These are phyloP conservation scores for Amphiprion percula DNA, from an alignment of 2,113 vertebrate species.

Conservation along the genomic window DNA sequence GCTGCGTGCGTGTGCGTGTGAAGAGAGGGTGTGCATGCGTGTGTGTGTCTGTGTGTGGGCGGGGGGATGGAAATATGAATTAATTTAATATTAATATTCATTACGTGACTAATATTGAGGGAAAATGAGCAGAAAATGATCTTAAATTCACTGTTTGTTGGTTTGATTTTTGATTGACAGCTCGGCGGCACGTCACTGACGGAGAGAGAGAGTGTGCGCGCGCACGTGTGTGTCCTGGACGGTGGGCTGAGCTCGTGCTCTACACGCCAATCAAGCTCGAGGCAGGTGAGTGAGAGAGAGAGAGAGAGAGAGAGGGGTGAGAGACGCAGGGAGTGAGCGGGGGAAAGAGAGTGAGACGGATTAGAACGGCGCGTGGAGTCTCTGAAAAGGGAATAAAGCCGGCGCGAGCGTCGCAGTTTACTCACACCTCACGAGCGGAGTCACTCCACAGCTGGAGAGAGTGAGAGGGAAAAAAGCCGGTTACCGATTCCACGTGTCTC, in stretches of 20 bases:
- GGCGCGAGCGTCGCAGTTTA: conserved; percentile 75
- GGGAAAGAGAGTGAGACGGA: conserved; percentile 47
- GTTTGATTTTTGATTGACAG: conserved; percentile 54
- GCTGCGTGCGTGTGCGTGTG: not conserved
- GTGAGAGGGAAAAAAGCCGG: not conserved
- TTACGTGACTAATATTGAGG: conserved; percentile 3
- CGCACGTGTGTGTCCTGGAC: conserved; percentile 16
- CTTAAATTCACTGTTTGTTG: not conserved
- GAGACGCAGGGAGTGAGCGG: conserved; percentile 18
- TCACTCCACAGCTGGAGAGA: conserved; percentile 34
- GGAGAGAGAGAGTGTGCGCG: conserved; percentile 15
- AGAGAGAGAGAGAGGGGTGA: conserved; percentile 8
- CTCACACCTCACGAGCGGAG: conserved; percentile 68
- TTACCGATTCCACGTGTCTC: not conserved
- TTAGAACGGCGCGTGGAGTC: conserved; percentile 65
- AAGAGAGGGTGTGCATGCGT: no score
- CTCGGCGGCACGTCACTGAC: conserved; percentile 57
- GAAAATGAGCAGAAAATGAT: not conserved
- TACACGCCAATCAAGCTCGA: conserved; percentile 81
- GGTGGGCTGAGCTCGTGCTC: conserved; percentile 70
- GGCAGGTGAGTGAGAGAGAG: conserved; percentile 48
- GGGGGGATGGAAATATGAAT: not conserved
- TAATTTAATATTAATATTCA: conserved; percentile 20
- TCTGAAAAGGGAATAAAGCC: conserved; percentile 79
- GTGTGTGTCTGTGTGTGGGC: no score